These are phyloP conservation scores for Nyctibius grandis DNA, from an alignment of 2,797 vertebrate species.

Conservation along the genomic window DNA sequence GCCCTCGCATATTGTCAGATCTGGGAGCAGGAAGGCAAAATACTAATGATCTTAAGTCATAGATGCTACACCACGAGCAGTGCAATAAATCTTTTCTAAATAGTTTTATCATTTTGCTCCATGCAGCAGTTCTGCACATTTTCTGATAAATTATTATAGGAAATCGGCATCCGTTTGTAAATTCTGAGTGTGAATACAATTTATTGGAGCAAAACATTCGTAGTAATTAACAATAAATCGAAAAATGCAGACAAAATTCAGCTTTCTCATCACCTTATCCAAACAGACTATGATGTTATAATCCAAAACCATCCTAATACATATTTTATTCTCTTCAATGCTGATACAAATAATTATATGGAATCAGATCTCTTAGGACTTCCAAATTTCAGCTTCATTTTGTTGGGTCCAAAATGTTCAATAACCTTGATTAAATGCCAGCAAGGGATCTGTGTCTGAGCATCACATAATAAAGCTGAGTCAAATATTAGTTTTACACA, in stretches of 20 bases:
- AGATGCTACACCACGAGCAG: background rate
- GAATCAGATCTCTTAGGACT: background rate
- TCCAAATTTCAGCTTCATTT: background rate
- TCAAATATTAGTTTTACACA: constrained; percentile 35
- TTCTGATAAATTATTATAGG: constrained; percentile 39
- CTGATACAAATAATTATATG: background rate
- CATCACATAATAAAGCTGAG: constrained; percentile 28
- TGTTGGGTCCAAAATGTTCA: background rate
- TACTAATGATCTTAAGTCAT: constrained; percentile 8
- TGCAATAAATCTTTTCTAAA: constrained; percentile 61
- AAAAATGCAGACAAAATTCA: constrained; percentile 37
- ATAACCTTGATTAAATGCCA: background rate
- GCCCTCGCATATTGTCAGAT: background rate
- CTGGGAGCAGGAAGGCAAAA: background rate
- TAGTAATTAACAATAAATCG: constrained; percentile 55
- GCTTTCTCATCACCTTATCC: background rate
- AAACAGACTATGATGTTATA: background rate
- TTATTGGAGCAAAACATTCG: constrained; percentile 44
- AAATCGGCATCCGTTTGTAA: constrained; percentile 50
- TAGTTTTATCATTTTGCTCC: constrained; percentile 39
- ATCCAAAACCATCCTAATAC: background rate
- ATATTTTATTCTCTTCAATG: background rate
- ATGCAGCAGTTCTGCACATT: constrained; percentile 13
- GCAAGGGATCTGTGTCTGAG: background rate
- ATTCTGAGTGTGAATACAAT: constrained; percentile 32